Percentiles rank a stretch among this genome's conserved stretches.
These are phyloP conservation scores for Enhydra lutris DNA, from an alignment of 2,113 vertebrate genomes.

Conservation along the genomic window DNA sequence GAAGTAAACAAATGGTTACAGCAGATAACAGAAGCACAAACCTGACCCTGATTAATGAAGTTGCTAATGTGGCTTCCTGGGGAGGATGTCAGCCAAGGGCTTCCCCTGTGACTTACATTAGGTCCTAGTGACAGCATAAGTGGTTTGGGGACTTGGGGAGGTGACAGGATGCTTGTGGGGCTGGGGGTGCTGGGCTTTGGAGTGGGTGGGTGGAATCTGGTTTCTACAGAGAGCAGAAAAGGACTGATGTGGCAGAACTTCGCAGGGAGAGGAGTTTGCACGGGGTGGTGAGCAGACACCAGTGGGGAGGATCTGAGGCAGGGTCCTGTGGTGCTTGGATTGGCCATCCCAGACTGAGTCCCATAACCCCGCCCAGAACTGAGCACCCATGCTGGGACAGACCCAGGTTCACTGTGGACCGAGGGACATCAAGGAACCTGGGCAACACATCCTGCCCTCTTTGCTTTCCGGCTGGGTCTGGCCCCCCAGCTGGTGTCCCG, in stretches of 20 bases:
- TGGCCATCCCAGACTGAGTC: neutral
- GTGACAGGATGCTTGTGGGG: neutral
- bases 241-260: neutral
- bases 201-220: neutral
- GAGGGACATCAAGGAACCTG: neutral
- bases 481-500: neutral
- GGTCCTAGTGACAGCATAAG: constrained; percentile 10
- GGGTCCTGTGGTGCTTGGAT: neutral
- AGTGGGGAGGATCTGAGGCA: fast-evolving
- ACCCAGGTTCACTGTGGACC: neutral
- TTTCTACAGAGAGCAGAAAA: neutral
- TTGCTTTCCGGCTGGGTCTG: neutral
- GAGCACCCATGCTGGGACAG: neutral
- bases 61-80: constrained; percentile 5
- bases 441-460: neutral
- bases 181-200: neutral
- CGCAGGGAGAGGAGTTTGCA: neutral
- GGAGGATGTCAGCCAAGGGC: neutral
- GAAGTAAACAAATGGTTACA: constrained; percentile 59
- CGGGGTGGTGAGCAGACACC: too few species aligned
- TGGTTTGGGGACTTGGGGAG: neutral
- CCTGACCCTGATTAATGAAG: constrained; percentile 40
- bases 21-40: constrained; percentile 3
- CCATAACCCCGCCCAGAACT: neutral
- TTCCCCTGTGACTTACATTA: constrained; percentile 5